These are phyloP conservation scores for Paguma larvata DNA, from an alignment of 2,797 vertebrate genomes.

Conservation along the genomic window DNA sequence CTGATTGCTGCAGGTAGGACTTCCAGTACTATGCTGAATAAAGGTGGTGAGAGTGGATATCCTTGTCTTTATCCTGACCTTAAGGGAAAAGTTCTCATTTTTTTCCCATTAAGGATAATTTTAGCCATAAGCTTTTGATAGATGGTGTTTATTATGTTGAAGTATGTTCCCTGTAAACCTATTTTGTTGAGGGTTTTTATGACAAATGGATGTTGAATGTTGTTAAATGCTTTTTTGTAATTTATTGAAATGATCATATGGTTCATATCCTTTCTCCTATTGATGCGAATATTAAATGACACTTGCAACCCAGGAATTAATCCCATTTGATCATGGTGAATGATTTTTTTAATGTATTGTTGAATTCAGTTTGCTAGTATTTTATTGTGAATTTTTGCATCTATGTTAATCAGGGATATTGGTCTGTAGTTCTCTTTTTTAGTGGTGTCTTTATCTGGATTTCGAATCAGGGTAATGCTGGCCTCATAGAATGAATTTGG, in stretches of 20 bases:
- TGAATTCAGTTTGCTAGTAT: not conserved
- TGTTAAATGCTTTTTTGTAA: not conserved
- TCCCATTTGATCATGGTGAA: not conserved
- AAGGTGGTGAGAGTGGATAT: not conserved
- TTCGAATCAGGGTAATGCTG: not conserved
- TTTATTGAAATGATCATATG: not conserved
- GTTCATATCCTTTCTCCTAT: not conserved
- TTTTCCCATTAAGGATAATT: not conserved
- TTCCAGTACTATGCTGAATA: not conserved
- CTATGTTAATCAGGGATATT: not conserved
- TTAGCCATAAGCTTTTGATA: not conserved
- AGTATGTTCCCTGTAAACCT: not conserved
- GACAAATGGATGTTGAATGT: not conserved
- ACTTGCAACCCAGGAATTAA: not conserved
- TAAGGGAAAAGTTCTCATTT: not conserved
- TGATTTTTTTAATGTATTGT: not conserved
- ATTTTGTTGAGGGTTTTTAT: not conserved
- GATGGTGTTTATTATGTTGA: not conserved
- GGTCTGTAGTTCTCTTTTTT: not conserved
- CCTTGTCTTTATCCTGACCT: not conserved
- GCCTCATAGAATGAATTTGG: not conserved
- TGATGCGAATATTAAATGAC: not conserved
- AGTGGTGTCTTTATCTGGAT: not conserved
- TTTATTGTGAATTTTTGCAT: not conserved
- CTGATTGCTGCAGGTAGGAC: not conserved